These are phyloP conservation scores for Bombus ignitus DNA, from an alignment of 1,140 invertebrate species.

Conservation along the genomic window DNA sequence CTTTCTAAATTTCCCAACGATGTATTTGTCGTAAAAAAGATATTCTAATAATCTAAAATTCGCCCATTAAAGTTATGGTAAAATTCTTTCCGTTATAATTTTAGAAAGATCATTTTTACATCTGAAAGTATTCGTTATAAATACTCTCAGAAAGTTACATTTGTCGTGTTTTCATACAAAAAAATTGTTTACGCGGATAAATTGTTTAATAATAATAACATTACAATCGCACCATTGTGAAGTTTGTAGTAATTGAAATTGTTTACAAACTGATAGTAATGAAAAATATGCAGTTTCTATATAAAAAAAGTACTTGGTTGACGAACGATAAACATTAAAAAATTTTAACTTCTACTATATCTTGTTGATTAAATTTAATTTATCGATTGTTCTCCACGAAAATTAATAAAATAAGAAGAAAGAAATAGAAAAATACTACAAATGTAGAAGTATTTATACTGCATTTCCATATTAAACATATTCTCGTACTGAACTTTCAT, in stretches of 20 bases:
- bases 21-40: slow-evolving; percentile 48
- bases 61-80: slow-evolving; percentile 24
- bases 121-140: slow-evolving; percentile 7
- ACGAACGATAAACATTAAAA: not conserved
- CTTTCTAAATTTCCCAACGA: slow-evolving; percentile 26
- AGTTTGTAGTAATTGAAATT: slow-evolving; percentile 9
- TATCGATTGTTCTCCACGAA: not conserved
- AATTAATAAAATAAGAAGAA: slow-evolving; percentile 15
- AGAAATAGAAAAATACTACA: slow-evolving; percentile 2
- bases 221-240: not conserved
- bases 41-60: slow-evolving; percentile 54
- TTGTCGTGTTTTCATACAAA: slow-evolving; percentile 10
- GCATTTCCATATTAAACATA: slow-evolving; percentile 17
- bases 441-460: slow-evolving; percentile 15
- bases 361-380: slow-evolving; percentile 6
- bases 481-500: slow-evolving; percentile 32
- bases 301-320: not conserved
- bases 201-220: slow-evolving; percentile 12
- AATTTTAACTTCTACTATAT: slow-evolving; percentile 1
- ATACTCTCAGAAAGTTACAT: slow-evolving; percentile 14
- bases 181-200: not conserved
- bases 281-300: slow-evolving; percentile 16
- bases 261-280: not conserved
- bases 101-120: not conserved
- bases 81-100: slow-evolving; percentile 23